Evolutionary conservation across 1,140 invertebrate species (phyloP).

Genomic region (Drosophila parabipectinata): DNA sequence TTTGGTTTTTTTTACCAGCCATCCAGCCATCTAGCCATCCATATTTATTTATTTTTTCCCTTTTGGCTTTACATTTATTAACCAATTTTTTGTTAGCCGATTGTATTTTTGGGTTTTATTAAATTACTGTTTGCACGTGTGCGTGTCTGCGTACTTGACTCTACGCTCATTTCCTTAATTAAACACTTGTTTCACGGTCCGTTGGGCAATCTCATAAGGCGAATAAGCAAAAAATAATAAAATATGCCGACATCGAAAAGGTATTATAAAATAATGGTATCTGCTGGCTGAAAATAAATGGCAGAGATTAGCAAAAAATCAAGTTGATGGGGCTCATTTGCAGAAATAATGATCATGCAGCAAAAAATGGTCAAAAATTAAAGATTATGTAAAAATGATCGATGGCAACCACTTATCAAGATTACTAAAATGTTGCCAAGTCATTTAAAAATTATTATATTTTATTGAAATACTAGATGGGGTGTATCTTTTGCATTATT

Average conservation of each 20-base stretch:
- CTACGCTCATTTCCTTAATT: constrained; percentile 76
- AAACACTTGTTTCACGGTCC: constrained; percentile 77
- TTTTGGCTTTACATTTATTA: constrained; percentile 59
- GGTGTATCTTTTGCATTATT: background rate
- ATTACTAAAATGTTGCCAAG: constrained; percentile 17
- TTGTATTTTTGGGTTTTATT: constrained; percentile 62
- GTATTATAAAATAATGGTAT: constrained; percentile 13
- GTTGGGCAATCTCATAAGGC: constrained; percentile 52
- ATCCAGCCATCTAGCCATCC: constrained; percentile 10
- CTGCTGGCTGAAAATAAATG: constrained; percentile 14
- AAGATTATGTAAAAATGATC: constrained; percentile 42
- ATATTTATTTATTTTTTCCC: constrained; percentile 44
- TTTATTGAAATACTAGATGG: background rate
- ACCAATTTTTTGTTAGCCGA: constrained; percentile 62
- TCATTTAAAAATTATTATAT: constrained; percentile 12
- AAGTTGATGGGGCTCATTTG: constrained; percentile 37
- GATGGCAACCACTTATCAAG: constrained; percentile 15
- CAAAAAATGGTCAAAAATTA: constrained; percentile 39
- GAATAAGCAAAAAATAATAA: constrained; percentile 18
- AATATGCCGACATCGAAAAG: constrained; percentile 44
- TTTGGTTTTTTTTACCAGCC: constrained; percentile 7
- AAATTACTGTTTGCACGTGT: constrained; percentile 52
- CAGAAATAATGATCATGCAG: constrained; percentile 34
- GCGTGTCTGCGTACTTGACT: constrained; percentile 56
- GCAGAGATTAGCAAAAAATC: constrained; percentile 32